Evolutionary conservation across 2,797 vertebrate species (phyloP), one percentile per base, ranked within the genome.

Genomic region (Sternotherus odoratus): DNA sequence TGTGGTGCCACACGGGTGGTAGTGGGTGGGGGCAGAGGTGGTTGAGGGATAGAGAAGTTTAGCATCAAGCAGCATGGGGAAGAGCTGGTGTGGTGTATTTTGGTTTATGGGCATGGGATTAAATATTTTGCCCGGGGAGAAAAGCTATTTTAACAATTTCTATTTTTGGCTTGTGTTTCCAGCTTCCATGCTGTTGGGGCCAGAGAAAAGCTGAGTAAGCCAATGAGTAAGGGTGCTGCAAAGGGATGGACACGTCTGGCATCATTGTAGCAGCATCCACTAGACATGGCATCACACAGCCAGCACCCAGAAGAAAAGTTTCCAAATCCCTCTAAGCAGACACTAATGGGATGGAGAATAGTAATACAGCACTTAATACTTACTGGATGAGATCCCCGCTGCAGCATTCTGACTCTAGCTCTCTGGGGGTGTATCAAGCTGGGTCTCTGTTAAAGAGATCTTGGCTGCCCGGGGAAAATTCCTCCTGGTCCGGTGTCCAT

Each of bases 351-450:
- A 82, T 3, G 66, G 86, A 9, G 7, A 83, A 88, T 53, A 92
- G 43, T 51, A 88, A 4, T 2, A 54, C 6, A 33, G 87, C 39
- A 88, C 17, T 89, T 19, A 82, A 19, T 79, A 96, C 96, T 97
- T 81, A 97, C 96, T 93, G 88, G 51, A 77, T 24, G 50, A 90
- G 16, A 53, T 54, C 89, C 30, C 50, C 26, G 74, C 87, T 95
- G 77, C 78, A 96, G 84, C 77, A 74, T 50, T 60, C 15, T 48
- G 87, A 28, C 4, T 56, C 30, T 86, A 0, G 82, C 86, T 93
- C 78, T 57, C 49, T 13, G 24, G 43, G 12, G 39, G 13, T 75
- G 26, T 24, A 90, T 49, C 21, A 2, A 49, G 75, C 82, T 84
- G 86, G 46, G 16, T 90, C 57, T 88, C 83, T 85, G 28, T 49